Conservation (phyloP, 2,888 invertebrate genomes). For the Baccha elongata region DNA sequence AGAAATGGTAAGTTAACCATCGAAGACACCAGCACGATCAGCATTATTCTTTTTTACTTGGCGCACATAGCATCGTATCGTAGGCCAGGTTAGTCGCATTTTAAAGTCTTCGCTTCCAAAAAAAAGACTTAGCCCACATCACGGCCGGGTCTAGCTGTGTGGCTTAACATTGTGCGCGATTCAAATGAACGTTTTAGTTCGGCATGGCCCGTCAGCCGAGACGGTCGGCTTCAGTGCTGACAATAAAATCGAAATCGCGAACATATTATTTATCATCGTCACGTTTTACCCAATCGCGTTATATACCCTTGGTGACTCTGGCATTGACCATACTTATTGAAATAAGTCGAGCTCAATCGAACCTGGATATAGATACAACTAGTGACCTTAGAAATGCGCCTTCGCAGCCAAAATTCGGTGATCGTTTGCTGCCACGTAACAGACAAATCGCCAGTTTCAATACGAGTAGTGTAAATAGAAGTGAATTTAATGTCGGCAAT, state of each 20-base stretch:
- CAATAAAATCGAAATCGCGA: conserved; percentile 65
- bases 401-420: conserved; percentile 79
- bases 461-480: conserved; percentile 65
- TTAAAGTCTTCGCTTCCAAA: conserved; percentile 9
- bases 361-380: conserved; percentile 56
- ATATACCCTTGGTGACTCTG: conserved; percentile 46
- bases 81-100: conserved; percentile 13
- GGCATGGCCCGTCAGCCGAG: conserved; percentile 80
- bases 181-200: conserved; percentile 77
- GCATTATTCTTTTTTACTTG: conserved; percentile 54
- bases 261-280: conserved; percentile 16
- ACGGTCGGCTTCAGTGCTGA: conserved; percentile 77
- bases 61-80: conserved; percentile 41
- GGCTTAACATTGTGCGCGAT: conserved; percentile 54
- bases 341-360: conserved; percentile 67
- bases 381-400: conserved; percentile 51
- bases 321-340: conserved; percentile 64
- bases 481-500: conserved; percentile 77
- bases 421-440: conserved; percentile 78
- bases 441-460: conserved; percentile 75
- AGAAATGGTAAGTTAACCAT: conserved; percentile 47
- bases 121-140: conserved; percentile 11
- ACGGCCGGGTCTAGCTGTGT: conserved; percentile 46
- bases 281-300: conserved; percentile 51
- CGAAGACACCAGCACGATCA: conserved; percentile 43